phyloP scores from a whole-genome alignment of 2,113 vertebrate species.

The Tragelaphus strepsiceros region DNA sequence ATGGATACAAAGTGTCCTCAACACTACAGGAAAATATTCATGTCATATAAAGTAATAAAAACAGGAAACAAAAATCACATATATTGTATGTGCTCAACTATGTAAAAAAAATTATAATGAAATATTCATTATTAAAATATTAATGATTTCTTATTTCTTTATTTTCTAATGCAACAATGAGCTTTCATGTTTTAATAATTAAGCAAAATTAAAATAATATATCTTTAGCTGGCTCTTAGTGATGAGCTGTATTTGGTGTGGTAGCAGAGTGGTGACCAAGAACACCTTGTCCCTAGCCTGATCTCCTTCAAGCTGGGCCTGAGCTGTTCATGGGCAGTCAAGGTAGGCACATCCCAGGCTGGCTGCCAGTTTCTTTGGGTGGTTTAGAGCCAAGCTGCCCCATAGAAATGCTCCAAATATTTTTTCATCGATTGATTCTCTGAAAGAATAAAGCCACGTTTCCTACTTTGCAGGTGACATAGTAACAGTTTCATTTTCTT shows the following conservation, averaged over 20 bases:
- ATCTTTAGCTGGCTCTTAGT: not conserved
- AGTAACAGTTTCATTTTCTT: constrained; percentile 13
- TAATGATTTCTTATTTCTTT: not conserved
- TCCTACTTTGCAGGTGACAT: not conserved
- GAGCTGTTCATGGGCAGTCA: not conserved
- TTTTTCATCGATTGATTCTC: not conserved
- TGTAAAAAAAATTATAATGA: not conserved
- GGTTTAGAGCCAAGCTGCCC: not conserved
- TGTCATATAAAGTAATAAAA: not conserved
- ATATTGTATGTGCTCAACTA: not conserved
- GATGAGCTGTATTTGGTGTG: not conserved
- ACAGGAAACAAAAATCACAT: not conserved
- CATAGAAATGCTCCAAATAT: not conserved
- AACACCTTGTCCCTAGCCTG: not conserved
- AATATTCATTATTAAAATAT: not conserved
- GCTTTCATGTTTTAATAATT: not conserved
- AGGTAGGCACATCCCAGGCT: not conserved
- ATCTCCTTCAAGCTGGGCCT: too few species aligned
- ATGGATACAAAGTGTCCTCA: not conserved
- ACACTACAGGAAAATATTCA: not conserved
- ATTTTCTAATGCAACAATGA: not conserved
- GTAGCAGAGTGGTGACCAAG: not conserved
- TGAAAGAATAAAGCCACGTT: not conserved
- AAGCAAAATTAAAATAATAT: not conserved
- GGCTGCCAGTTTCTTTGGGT: not conserved